Evolutionary conservation across 1,140 invertebrate genomes (phyloP), one percentile per base, ranked within the genome.

Genomic region (Octopus bimaculoides): DNA sequence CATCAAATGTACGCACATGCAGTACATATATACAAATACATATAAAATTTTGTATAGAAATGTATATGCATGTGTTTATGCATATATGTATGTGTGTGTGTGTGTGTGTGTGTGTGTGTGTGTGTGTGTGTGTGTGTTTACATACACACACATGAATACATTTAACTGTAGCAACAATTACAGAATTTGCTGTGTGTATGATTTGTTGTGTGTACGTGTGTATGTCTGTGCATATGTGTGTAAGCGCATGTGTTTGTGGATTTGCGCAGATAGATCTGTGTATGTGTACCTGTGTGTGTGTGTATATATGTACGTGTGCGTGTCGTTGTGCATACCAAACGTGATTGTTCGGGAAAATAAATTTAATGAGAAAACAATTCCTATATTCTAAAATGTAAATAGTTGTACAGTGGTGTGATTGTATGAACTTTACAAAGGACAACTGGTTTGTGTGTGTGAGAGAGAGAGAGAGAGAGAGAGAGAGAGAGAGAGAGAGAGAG

Each of bases 391-490:
- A 41, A 41, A 41, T 41, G 26, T 41, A 41, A 41, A 41, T 41
- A 41, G 26, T 41, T 41, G 26, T 41, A 41, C 26, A 41, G 26
- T 41, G 26, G 26, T 41, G 26, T 41, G 26, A 41, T 41, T 41
- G 26, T 41, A 41, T 41, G 26, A 41, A 41, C 26, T 61, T 17
- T 12, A 61, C 56, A 61, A 61, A 61, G 17, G 17, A 61, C 56
- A 9, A 17, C 56, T 12, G 17, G 56, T 12, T 61, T 61, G 9
- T 9, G 4, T 17, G 17, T 12, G 56, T 7, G 14, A 61, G 56
- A 61, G 56, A 61, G 56, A 61, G 56, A 61, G 56, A 61, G 56
- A 61, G 56, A 61, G 56, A 61, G 56, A 61, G 56, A 61, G 56
- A 61, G 56, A 61, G 56, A 61, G 56, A 61, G 56, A 61, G 56